Conservation (phyloP, 2,797 vertebrate genomes). For the Paramormyrops hopkinsi region DNA sequence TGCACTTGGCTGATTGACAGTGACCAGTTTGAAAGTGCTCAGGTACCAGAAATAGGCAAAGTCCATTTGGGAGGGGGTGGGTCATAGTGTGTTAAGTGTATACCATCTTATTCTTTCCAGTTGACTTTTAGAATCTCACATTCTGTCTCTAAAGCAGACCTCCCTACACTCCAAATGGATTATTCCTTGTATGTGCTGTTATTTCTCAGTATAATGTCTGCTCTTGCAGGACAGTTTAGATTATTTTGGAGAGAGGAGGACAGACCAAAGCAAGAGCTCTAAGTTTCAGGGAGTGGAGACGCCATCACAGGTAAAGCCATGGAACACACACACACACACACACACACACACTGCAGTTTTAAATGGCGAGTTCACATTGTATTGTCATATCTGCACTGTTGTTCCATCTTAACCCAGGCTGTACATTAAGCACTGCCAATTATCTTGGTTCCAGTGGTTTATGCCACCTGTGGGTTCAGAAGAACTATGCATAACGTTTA, state of each 20-base stretch:
- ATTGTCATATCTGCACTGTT: background rate
- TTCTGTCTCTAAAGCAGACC: background rate
- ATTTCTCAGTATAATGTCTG: slow-evolving; percentile 1
- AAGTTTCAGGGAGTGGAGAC: slow-evolving; percentile 97
- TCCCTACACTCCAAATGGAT: background rate
- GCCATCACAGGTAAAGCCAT: slow-evolving; percentile 79
- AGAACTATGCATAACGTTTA: background rate
- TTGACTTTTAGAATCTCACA: background rate
- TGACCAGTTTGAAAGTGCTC: slow-evolving; percentile 78
- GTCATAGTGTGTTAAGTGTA: background rate
- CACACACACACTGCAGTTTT: background rate
- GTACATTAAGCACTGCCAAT: background rate
- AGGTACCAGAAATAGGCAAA: slow-evolving; percentile 57
- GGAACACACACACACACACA: background rate
- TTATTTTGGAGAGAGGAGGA: slow-evolving; percentile 88
- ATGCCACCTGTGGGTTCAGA: background rate
- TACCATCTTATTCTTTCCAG: background rate
- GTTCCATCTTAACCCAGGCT: background rate
- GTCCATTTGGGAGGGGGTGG: background rate
- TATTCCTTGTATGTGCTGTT: background rate
- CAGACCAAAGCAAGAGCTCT: slow-evolving; percentile 77
- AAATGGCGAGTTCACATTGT: background rate
- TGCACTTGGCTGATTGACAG: slow-evolving; percentile 86
- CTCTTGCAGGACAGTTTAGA: slow-evolving; percentile 74
- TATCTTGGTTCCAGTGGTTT: background rate